Conservation (phyloP, 2,888 invertebrate species). For the Pherbina coryleti region DNA sequence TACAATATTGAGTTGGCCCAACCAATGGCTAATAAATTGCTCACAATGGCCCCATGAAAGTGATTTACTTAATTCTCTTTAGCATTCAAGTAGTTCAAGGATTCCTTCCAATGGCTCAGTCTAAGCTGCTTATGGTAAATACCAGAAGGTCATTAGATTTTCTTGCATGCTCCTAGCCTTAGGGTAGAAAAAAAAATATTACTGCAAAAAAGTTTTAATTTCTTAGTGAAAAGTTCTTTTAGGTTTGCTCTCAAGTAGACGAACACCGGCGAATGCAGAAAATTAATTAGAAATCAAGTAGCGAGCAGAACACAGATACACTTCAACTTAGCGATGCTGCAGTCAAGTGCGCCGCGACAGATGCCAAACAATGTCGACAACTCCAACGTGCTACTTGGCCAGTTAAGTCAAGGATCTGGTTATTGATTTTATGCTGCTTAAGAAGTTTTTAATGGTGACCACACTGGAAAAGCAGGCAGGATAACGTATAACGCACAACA, state of each 20-base stretch:
- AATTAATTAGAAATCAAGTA: conserved; percentile 18
- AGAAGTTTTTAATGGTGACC: conserved; percentile 2
- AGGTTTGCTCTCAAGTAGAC: too few relatives aligned
- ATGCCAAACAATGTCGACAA: not conserved
- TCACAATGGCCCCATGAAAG: not conserved
- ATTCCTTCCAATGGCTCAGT: not conserved
- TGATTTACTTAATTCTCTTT: conserved; percentile 13
- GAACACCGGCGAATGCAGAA: not conserved
- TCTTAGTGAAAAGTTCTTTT: not conserved
- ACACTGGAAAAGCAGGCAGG: too few relatives aligned
- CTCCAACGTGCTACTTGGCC: not conserved
- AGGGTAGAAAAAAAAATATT: too few relatives aligned
- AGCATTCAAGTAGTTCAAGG: conserved; percentile 22
- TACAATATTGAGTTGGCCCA: not conserved
- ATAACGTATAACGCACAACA: too few relatives aligned
- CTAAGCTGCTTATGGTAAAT: not conserved
- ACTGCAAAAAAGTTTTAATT: too few relatives aligned
- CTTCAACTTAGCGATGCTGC: not conserved
- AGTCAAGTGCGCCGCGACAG: not conserved
- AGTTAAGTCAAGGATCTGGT: conserved; percentile 24
- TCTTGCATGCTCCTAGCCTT: not conserved
- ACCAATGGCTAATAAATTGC: conserved; percentile 13
- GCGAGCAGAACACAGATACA: not conserved
- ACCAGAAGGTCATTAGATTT: not conserved
- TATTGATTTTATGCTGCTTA: conserved; percentile 22